Base-by-base conservation (phyloP, 1,140 invertebrate species). In the Trichonephila clavata region DNA sequence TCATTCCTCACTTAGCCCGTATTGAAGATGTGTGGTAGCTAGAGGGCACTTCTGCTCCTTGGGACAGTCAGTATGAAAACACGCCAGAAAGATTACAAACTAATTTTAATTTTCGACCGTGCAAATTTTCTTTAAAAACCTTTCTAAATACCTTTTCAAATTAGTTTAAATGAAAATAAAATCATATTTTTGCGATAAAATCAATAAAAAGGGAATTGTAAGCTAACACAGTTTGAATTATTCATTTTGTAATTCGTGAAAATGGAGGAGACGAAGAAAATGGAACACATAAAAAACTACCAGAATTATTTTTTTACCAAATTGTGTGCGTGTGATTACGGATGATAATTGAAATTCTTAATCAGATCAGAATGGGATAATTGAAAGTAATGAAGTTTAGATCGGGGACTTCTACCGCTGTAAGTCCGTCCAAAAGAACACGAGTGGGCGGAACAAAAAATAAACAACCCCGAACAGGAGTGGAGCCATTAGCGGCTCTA, bases 401-500 rank as follows among this genome's bases (percentile, higher is more conserved):
- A 16, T 13, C 14, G 1, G 14, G 24, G 10, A 71, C 24, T 27
- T 27, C 32, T 20, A 24, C 18, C 13, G 4, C 7, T 18, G 4
- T 4, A 77, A 32, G 27, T 18, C 27, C 24, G 13, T 77, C 16
- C 20, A 77, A 77, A 16, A 27, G 5, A 77, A 77, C 27, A 77
- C 18, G 27, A 4, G 71, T 6, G 71, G 16, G 27, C 10, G 24
- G 43, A 20, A 27, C 6, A 27, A n/a, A 57, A 57, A 83, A 39
- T 39, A 39, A 83, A 57, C 39, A 83, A 50, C 57, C 39, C 50
- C 0, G n/a, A 83, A 20, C 21, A n/a, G 10, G 21, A 59, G 20
- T 59, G 50, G 81, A 59, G 16, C 81, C 81, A 83, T 83, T 83
- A 83, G 50, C 50, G 43, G 43, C 14, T 39, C 71, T 14, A 77